Base-by-base conservation (phyloP, 2,888 invertebrate species). In the Apotomis turbidana region DNA sequence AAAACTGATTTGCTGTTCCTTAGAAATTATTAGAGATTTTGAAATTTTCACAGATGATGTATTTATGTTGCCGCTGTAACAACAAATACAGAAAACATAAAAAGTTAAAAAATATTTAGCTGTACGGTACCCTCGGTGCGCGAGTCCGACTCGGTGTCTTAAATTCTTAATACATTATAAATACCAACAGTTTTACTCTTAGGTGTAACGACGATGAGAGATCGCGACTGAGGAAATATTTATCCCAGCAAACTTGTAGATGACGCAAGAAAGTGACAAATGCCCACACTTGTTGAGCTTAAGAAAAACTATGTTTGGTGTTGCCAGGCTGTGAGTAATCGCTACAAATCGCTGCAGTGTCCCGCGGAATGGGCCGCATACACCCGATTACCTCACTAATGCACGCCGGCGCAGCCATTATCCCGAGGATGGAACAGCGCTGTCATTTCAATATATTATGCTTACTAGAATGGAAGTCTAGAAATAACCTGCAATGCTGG, bases 311-410 rank as follows among this genome's bases (percentile, higher is more conserved):
- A 73, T 73, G 74, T 75, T 75, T 74, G 74, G 73, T 76, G 73
- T 73, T 71, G 27, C 59, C 59, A 67, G 70, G 74, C 72, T 74
- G 79, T 80, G 79, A 76, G 76, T 76, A 75, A 78, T 77, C 59
- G 76, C 63, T 76, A 76, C 76, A 72, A 77, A 76, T 82, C 80
- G 79, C 74, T 74, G 78, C 76, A 81, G 80, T 80, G 83, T 79
- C 76, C 77, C 73, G 77, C 73, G 78, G 82, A 83, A 86, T 80
- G 77, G 79, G 66, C 62, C 74, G 73, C 78, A 75, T 76, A 81
- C 81, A 83, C 83, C 81, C 81, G 80, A 83, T 82, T 84, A 83
- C 79, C 74, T 80, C 78, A 77, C 79, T 85, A 85, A 86, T 85
- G 84, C 83, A 81, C 75, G 77, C 27, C 27, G 27, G 27, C 27